Conservation (phyloP, 2,888 invertebrate species). For the Leptopterna dolabrata region DNA sequence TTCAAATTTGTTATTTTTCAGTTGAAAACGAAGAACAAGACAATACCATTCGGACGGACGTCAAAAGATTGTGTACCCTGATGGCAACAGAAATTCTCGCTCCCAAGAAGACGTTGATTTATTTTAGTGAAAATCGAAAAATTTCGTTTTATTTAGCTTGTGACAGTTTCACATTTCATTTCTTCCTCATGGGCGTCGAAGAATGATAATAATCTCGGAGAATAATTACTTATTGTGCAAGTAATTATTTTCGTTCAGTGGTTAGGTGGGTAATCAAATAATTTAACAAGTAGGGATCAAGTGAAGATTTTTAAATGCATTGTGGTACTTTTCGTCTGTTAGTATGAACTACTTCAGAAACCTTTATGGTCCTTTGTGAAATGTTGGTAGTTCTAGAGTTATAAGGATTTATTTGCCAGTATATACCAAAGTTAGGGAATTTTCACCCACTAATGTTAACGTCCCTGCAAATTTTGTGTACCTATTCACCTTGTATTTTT, state of each 20-base stretch:
- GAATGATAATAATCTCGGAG: slow-evolving; percentile 8
- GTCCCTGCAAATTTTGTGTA: too few relatives aligned
- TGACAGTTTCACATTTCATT: slow-evolving; percentile 44
- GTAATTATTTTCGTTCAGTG: not conserved
- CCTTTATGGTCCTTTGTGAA: too few relatives aligned
- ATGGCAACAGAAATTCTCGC: slow-evolving; percentile 29
- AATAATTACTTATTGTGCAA: not conserved
- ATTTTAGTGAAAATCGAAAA: slow-evolving; percentile 35
- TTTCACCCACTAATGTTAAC: too few relatives aligned
- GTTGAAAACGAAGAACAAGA: not conserved
- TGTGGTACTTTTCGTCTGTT: too few relatives aligned
- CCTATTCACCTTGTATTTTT: too few relatives aligned
- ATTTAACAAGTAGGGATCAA: too few relatives aligned
- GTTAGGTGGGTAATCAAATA: not conserved
- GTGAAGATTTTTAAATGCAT: too few relatives aligned
- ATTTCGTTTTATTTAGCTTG: slow-evolving; percentile 50
- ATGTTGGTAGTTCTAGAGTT: too few relatives aligned
- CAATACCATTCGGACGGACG: slow-evolving; percentile 35
- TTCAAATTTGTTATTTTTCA: slow-evolving; percentile 1
- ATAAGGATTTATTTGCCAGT: too few relatives aligned
- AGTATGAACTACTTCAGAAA: too few relatives aligned
- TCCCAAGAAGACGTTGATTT: slow-evolving; percentile 13
- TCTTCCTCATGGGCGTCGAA: slow-evolving; percentile 41
- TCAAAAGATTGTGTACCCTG: slow-evolving; percentile 30
- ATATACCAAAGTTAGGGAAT: too few relatives aligned